phyloP scores from a whole-genome alignment of 2,113 vertebrate species.

The Grantiella picta region DNA sequence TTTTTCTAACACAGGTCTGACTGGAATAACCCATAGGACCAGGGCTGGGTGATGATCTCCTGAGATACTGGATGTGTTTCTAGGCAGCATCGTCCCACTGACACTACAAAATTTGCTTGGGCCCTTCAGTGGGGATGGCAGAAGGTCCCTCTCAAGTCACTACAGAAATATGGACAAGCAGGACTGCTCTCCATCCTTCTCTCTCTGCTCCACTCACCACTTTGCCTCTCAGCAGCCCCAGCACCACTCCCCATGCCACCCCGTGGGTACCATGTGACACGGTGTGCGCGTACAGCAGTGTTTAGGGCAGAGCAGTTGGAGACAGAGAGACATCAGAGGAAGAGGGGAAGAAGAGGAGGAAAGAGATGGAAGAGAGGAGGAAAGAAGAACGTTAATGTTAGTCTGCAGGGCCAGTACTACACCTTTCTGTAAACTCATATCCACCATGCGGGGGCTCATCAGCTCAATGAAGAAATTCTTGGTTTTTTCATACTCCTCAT shows the following conservation, averaged over 20 bases:
- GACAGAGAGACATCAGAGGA: conserved; percentile 44
- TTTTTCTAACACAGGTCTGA: neutral
- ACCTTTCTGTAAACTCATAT: conserved; percentile 89
- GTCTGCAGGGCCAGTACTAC: conserved; percentile 80
- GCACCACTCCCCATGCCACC: neutral
- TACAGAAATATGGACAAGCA: neutral
- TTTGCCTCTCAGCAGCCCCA: neutral
- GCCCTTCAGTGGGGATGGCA: neutral
- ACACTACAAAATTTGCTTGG: neutral
- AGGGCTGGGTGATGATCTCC: neutral
- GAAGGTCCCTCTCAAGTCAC: neutral
- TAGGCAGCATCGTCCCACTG: neutral
- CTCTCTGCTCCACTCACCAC: neutral
- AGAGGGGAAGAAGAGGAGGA: conserved; percentile 18
- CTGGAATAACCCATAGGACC: neutral
- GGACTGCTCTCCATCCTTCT: neutral
- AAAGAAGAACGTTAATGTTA: conserved; percentile 71
- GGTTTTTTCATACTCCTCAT: conserved; percentile 86
- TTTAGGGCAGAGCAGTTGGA: conserved; percentile 58
- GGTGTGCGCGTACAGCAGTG: conserved; percentile 51
- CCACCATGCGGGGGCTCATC: conserved; percentile 82
- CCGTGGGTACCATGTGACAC: conserved; percentile 74
- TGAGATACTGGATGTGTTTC: neutral
- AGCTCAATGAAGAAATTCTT: conserved; percentile 88
- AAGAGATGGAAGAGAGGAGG: conserved; percentile 55